phyloP scores from a whole-genome alignment of 2,888 invertebrate species.

The Ophion obscuratus region DNA sequence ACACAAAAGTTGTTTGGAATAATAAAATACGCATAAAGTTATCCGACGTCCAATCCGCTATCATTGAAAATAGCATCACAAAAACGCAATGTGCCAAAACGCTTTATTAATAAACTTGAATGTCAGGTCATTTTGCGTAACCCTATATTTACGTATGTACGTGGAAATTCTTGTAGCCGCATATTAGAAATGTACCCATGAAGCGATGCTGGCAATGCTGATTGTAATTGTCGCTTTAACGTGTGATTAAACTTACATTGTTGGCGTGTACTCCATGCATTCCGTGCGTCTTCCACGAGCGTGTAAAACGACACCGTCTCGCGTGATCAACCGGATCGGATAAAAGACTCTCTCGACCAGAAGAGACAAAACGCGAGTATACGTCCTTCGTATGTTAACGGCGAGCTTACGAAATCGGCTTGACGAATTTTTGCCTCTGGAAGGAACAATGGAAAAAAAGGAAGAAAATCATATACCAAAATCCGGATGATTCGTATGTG shows the following conservation, averaged over 20 bases:
- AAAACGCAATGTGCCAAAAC: too few relatives aligned
- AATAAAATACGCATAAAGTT: too few relatives aligned
- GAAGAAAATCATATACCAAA: not conserved
- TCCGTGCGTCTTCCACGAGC: slow-evolving; percentile 44
- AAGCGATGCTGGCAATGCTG: slow-evolving; percentile 60
- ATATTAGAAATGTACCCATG: not conserved
- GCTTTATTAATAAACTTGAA: too few relatives aligned
- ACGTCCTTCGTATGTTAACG: slow-evolving; percentile 21
- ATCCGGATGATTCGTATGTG: not conserved
- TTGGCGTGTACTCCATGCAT: not conserved
- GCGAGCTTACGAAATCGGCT: not conserved
- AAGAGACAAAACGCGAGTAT: slow-evolving; percentile 42
- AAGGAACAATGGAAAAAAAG: not conserved
- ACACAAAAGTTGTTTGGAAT: too few relatives aligned
- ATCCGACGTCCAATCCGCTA: too few relatives aligned
- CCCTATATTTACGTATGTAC: not conserved
- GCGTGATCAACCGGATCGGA: slow-evolving; percentile 54
- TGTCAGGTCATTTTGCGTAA: too few relatives aligned
- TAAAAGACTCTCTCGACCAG: slow-evolving; percentile 13
- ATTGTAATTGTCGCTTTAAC: slow-evolving; percentile 75
- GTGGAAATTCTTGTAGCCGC: not conserved
- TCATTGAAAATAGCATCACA: too few relatives aligned
- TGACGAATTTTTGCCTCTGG: not conserved
- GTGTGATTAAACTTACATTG: slow-evolving; percentile 67
- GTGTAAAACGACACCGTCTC: slow-evolving; percentile 52